These are phyloP conservation scores for Calephelis nemesis DNA, from an alignment of 1,140 invertebrate genomes.

Conservation along the genomic window DNA sequence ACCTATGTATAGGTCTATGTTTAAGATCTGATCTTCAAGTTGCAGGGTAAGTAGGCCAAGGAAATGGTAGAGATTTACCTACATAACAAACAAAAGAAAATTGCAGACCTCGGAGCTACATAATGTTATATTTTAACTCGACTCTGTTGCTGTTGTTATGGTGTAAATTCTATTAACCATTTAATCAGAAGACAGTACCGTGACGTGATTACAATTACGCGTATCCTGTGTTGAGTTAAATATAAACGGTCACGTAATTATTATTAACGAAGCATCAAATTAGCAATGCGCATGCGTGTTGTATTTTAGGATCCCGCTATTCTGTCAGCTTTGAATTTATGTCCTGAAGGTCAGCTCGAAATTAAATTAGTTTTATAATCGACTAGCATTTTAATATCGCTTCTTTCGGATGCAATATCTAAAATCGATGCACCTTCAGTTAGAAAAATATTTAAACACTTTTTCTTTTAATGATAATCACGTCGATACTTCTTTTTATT, in stretches of 20 bases:
- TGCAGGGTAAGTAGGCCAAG: no score
- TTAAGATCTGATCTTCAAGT: no score
- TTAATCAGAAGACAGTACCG: constrained; percentile 14
- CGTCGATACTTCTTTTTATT: no score
- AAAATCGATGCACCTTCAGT: no score
- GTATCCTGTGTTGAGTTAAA: constrained; percentile 15
- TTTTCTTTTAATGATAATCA: no score
- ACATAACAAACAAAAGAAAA: no score
- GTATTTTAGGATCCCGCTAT: constrained; percentile 33
- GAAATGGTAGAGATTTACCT: no score
- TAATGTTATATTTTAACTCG: neutral
- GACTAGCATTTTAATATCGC: no score
- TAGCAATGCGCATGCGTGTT: constrained; percentile 30
- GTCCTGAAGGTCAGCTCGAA: neutral
- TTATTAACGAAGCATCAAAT: constrained; percentile 32
- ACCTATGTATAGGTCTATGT: no score
- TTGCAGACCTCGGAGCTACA: no score
- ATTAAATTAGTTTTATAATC: neutral
- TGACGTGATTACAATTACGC: constrained; percentile 18
- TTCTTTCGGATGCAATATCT: no score
- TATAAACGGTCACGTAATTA: constrained; percentile 29
- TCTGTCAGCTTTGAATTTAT: constrained; percentile 29
- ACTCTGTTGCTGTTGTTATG: neutral
- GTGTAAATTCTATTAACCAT: neutral
- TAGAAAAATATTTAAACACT: no score